Evolutionary conservation across 2,888 invertebrate species (phyloP), one percentile per base, ranked within the genome.

Genomic region (Gryllus longicercus): DNA sequence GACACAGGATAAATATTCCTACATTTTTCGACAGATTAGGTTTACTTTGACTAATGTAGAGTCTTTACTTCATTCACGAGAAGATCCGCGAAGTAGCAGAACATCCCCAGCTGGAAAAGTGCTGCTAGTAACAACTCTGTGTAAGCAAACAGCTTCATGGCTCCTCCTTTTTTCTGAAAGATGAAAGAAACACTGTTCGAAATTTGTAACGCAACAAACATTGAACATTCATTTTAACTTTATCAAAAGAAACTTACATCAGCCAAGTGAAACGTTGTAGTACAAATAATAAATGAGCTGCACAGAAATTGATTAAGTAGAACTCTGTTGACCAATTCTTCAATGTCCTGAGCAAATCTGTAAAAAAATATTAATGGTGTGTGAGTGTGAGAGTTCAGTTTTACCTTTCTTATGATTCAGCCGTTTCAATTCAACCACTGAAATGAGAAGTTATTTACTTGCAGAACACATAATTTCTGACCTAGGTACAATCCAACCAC

Each of bases 51-150:
- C 8, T 38, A 38, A 5, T 8, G 38, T 38, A 8, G 25, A 3
- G 38, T 18, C 11, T 18, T 38, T 76, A 76, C 76, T 38, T 76
- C 76, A 25, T 76, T 25, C 16, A 25, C 16, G 76, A 76, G 21
- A 38, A 76, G 76, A 76, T 76, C 23, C 12, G 76, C 21, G 18
- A 76, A 76, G 38, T 76, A 76, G 38, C 76, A 76, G 76, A 76
- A 76, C 76, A 76, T 76, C 12, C 23, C 76, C 38, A 76, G 16
- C 23, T 76, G 21, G 16, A 25, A 23, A 16, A 76, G 23, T 10
- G 76, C 76, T 23, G 76, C 76, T 11, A 76, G 10, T 76, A 76
- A 25, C 11, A 76, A 16, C 14, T 23, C 23, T 38, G 38, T 16
- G 16, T 23, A 23, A 12, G 76, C 16, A 23, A 76, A n/a, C 23